Evolutionary conservation across 1,140 invertebrate genomes (phyloP).

Genomic region (Drosophila seguyi): DNA sequence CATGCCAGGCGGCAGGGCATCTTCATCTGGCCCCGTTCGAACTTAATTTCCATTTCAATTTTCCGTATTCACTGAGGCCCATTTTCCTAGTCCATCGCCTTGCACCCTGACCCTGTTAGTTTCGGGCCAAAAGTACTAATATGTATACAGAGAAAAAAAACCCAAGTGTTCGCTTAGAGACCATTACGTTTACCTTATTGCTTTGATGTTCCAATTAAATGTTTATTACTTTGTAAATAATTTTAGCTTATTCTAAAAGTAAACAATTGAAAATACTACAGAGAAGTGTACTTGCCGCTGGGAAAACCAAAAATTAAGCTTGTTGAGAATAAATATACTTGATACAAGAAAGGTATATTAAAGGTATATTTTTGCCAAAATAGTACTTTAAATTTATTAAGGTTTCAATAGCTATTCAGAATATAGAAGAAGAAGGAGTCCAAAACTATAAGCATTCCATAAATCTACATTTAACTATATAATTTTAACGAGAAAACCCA

Average conservation of each 20-base stretch:
- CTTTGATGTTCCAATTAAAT: neutral
- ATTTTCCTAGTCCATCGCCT: neutral
- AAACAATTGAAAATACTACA: neutral
- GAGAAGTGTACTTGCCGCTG: neutral
- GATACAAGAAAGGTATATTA: too few relatives aligned
- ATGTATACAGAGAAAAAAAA: conserved; percentile 1
- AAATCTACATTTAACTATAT: too few relatives aligned
- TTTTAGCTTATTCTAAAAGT: neutral
- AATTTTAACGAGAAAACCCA: too few relatives aligned
- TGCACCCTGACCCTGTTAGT: conserved; percentile 3
- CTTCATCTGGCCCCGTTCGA: conserved; percentile 29
- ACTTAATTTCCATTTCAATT: conserved; percentile 60
- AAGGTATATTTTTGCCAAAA: too few relatives aligned
- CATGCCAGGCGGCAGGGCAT: neutral
- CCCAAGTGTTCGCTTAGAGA: neutral
- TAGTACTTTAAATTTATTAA: too few relatives aligned
- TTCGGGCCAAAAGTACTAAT: conserved; percentile 14
- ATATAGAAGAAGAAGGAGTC: too few relatives aligned
- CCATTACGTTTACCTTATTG: neutral
- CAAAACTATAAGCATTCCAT: too few relatives aligned
- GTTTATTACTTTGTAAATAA: neutral
- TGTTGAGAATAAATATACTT: too few relatives aligned
- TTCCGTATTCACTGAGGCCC: conserved; percentile 23
- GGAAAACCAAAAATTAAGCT: neutral
- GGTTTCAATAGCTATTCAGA: too few relatives aligned